phyloP scores from a whole-genome alignment of 2,797 vertebrate species.

The Paguma larvata region DNA sequence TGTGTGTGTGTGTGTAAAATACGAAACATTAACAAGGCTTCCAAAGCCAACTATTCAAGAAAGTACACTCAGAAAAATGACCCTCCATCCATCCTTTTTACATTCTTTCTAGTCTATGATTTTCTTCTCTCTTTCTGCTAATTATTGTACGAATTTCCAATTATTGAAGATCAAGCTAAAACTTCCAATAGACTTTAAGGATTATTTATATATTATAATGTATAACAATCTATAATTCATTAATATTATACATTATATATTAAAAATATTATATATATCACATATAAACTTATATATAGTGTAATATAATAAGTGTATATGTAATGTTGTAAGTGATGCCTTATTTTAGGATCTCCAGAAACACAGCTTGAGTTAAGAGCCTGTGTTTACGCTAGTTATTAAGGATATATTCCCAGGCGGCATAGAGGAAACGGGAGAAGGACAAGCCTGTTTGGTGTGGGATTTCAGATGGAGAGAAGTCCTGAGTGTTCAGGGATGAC shows the following conservation, averaged over 20 bases:
- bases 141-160: neutral
- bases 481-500: neutral
- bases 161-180: neutral
- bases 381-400: neutral
- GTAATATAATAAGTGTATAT: neutral
- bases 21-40: neutral
- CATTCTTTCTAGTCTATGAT: neutral
- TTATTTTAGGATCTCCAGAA: neutral
- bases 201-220: neutral
- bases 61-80: neutral
- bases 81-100: fast-evolving
- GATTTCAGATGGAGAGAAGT: neutral
- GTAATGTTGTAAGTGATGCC: neutral
- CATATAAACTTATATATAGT: neutral
- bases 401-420: neutral
- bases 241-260: too few species aligned
- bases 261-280: neutral
- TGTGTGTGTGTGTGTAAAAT: neutral
- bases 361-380: neutral
- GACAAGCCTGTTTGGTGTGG: neutral
- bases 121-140: neutral
- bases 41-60: neutral
- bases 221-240: too few species aligned
- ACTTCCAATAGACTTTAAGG: neutral
- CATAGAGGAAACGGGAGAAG: fast-evolving